phyloP scores from a whole-genome alignment of 2,113 vertebrate species.

The Numida meleagris region DNA sequence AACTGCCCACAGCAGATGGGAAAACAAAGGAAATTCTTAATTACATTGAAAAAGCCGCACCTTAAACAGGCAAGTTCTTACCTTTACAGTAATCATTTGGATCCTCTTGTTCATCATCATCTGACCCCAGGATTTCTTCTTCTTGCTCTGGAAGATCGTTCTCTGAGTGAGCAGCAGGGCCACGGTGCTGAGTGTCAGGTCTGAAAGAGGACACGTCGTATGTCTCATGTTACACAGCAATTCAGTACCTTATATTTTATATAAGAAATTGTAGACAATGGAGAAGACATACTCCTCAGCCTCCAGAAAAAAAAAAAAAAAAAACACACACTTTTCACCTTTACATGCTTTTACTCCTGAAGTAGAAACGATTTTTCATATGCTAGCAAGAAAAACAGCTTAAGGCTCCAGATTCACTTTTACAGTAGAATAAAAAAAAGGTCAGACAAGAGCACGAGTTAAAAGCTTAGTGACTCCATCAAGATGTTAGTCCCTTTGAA shows the following conservation, averaged over 20 bases:
- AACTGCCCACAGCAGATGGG: background rate
- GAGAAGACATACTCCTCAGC: background rate
- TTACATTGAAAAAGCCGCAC: fast-evolving
- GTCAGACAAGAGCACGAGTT: fast-evolving
- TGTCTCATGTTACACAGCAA: background rate
- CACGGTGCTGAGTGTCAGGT: slow-evolving; percentile 88
- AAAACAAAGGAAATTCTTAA: background rate
- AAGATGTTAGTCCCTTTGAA: background rate
- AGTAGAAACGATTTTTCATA: background rate
- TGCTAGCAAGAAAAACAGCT: background rate
- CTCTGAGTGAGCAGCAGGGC: slow-evolving; percentile 83
- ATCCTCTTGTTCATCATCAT: slow-evolving; percentile 97
- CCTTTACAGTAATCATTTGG: slow-evolving; percentile 98
- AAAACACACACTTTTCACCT: background rate
- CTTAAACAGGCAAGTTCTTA: slow-evolving; percentile 26
- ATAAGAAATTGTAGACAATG: background rate
- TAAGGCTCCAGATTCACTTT: background rate
- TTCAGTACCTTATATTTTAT: background rate
- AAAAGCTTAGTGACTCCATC: background rate
- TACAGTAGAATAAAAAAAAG: background rate
- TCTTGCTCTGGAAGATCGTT: slow-evolving; percentile 91
- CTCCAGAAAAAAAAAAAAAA: background rate
- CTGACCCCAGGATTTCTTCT: slow-evolving; percentile 96
- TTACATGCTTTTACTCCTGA: background rate
- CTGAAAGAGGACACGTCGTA: slow-evolving; percentile 72